Conservation (phyloP, 2,888 invertebrate species). For the Trypoxylon attenuatum region DNA sequence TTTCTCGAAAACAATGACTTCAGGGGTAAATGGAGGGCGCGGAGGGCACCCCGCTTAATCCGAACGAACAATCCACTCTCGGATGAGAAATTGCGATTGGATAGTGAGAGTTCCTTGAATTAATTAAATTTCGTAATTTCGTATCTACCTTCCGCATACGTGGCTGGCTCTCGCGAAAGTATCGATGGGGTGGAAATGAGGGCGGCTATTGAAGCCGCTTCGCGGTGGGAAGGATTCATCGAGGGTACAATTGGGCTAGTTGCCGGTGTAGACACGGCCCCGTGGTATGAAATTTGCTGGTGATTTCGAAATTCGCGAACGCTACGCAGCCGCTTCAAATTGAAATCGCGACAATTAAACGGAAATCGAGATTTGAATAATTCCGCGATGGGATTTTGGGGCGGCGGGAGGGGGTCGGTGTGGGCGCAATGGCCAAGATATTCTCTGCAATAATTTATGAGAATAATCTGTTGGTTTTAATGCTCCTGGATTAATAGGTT, state of each 20-base stretch:
- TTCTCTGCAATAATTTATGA: too few species aligned
- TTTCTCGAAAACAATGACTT: constrained; percentile 16
- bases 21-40: constrained; percentile 6
- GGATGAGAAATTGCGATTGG: constrained; percentile 67
- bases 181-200: too few species aligned
- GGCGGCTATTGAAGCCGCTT: constrained; percentile 46
- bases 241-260: constrained; percentile 38
- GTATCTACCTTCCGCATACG: constrained; percentile 73
- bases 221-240: constrained; percentile 32
- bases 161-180: too few species aligned
- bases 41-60: constrained; percentile 61
- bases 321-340: constrained; percentile 30
- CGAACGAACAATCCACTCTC: constrained; percentile 69
- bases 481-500: too few species aligned
- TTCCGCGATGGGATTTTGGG: constrained; percentile 38
- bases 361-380: constrained; percentile 46
- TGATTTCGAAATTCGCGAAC: constrained; percentile 41
- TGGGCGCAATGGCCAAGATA: too few species aligned
- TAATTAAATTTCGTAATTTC: constrained; percentile 74
- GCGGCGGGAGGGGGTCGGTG: too few species aligned
- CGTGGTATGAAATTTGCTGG: constrained; percentile 28
- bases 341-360: constrained; percentile 44
- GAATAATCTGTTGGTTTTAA: too few species aligned
- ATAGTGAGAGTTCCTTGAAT: constrained; percentile 65
- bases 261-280: constrained; percentile 18